A percentile compares a stretch with the other conserved stretches of the same genome.
phyloP scores from a whole-genome alignment of 2,888 invertebrate genomes.

The Troides oblongomaculatus region DNA sequence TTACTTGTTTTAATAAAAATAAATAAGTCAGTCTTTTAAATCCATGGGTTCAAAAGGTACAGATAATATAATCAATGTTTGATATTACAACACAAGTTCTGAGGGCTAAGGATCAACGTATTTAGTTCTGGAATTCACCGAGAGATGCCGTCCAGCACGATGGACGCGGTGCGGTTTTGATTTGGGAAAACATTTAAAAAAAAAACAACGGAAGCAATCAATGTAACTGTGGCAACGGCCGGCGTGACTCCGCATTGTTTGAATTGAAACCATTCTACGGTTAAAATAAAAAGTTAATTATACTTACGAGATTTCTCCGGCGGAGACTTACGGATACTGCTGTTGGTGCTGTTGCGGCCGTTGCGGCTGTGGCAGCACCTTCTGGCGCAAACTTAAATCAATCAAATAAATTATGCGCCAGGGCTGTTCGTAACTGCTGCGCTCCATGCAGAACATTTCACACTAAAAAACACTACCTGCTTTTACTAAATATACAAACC shows the following conservation, averaged over 20 bases:
- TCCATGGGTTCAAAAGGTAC: too few species aligned
- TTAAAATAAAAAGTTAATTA: constrained; percentile 14
- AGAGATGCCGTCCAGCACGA: constrained; percentile 2
- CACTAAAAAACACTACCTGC: too few species aligned
- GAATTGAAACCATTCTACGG: constrained; percentile 2
- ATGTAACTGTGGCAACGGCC: constrained; percentile 10
- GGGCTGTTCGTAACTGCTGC: neutral
- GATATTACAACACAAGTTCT: too few species aligned
- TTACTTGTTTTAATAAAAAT: too few species aligned
- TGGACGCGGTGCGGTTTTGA: too few species aligned
- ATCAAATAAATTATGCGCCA: neutral
- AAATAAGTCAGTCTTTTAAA: too few species aligned
- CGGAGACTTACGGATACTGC: constrained; percentile 9
- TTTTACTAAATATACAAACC: too few species aligned
- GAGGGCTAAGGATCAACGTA: too few species aligned
- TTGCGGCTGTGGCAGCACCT: neutral
- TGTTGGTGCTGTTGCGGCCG: neutral
- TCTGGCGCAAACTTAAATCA: neutral
- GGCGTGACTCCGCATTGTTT: constrained; percentile 21
- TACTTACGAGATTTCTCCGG: constrained; percentile 2
- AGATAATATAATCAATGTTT: too few species aligned
- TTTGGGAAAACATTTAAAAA: too few species aligned
- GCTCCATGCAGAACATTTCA: too few species aligned
- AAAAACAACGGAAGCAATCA: neutral
- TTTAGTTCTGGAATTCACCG: neutral